Evolutionary conservation across 2,888 invertebrate genomes (phyloP), one percentile per base, ranked within the genome.

Genomic region (Unio pictorum): DNA sequence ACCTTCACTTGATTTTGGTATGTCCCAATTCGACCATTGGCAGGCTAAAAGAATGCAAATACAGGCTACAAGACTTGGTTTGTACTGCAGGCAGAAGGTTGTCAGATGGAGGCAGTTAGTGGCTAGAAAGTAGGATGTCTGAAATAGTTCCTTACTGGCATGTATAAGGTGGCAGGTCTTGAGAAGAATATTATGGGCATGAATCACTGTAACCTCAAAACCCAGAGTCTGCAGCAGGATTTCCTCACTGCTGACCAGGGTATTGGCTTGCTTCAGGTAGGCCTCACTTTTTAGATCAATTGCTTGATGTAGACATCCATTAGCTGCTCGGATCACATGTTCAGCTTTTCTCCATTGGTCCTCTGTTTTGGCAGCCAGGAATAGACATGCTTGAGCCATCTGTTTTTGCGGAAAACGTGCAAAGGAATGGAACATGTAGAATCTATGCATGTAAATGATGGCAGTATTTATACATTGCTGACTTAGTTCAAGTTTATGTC

Each of bases 391-490:
- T 6, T 97, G 94, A 17, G 98, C 96, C 90, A 99, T 96, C 68
- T 95, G 94, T 92, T 92, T 80, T 90, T 97, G 94, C 91, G 97
- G 96, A 90, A 98, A 99, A 90, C 95, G 95, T 66, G 95, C 94
- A 91, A 99, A 96, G 23, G 98, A 97, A 90, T 99, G 98, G 92
- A 96, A 98, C 91, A 98, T 97, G 91, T 98, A 99, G 92, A 99
- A 99, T 69, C 99, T 93, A 91, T 99, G 99, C 98, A 99, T 98
- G 89, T 99, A 99, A 69, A 99, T 98, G 88, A 98, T 98, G 55
- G 98, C 99, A 74, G 98, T 98, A 91, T 98, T 99, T 91, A 98
- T 98, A 90, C 98, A 98, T 92, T 98, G 92, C 91, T 98, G 98
- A 64, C 96, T 95, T 97, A 98, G 97, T 93, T 95, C 95, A 85